Evolutionary conservation across 2,797 vertebrate species (phyloP).

Genomic region (Arctocebus calabarensis): DNA sequence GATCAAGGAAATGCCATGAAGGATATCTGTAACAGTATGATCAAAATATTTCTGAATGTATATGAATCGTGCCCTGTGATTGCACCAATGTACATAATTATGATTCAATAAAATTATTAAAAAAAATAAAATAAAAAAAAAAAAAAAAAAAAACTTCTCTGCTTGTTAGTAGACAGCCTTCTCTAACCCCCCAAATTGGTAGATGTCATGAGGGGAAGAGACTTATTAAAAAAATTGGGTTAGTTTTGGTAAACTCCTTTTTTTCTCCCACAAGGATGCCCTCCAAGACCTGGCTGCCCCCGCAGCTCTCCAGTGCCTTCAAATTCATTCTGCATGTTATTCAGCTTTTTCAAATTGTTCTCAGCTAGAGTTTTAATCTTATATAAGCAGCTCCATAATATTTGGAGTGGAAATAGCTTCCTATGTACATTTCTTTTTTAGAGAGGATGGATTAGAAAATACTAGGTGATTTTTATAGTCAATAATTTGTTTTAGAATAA

Average conservation of each 20-base stretch:
- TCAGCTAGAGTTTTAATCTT: neutral
- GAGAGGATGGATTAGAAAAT: neutral
- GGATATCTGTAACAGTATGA: too few species aligned
- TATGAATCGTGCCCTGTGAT: too few species aligned
- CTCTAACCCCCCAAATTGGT: neutral
- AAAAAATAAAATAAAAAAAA: too few species aligned
- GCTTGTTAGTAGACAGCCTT: neutral
- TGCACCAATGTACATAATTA: too few species aligned
- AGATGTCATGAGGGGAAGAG: neutral
- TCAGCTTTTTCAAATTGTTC: neutral
- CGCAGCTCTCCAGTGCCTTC: neutral
- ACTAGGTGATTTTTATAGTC: neutral
- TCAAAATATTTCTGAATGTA: too few species aligned
- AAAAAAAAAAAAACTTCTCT: neutral
- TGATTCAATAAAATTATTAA: too few species aligned
- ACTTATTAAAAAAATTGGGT: neutral
- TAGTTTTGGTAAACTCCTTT: neutral
- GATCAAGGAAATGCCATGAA: too few species aligned
- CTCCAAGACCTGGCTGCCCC: neutral
- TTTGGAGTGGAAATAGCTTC: constrained; percentile 22
- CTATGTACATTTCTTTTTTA: neutral
- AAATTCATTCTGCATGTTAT: neutral
- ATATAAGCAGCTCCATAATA: neutral
- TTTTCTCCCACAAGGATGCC: neutral
- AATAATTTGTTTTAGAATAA: constrained; percentile 30